Evolutionary conservation across 2,797 vertebrate species (phyloP), one percentile per base, ranked within the genome.

Genomic region (Helarctos malayanus): DNA sequence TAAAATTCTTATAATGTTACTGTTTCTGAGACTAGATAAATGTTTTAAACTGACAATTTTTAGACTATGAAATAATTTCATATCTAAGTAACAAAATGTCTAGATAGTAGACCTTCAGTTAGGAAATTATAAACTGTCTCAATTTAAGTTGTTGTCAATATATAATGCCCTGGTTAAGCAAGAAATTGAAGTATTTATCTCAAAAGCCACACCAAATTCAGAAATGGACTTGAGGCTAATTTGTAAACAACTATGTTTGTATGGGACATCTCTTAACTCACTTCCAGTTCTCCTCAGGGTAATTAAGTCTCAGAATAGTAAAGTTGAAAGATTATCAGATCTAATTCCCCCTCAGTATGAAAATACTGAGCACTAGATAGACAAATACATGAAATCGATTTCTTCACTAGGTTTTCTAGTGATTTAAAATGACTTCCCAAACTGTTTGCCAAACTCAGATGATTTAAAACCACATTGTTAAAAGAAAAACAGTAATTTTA

Each of bases 161-260:
- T 61, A 90, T 13, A 69, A 52, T 63, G 25, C 59, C 3, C 18
- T 49, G 79, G 78, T 89, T 95, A 95, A 96, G 29, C 35, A 91
- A 2, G 23, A 47, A 71, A 10, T 73, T 12, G 27, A 89, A 3
- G 21, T 95, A 56, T 35, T 49, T 78, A 95, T 68, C 59, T 81
- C 15, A 91, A 98, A 96, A 92, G 89, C 57, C 78, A 76, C 89
- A 87, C 92, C 29, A 96, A 91, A 97, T 61, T 81, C 21, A 91
- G 82, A 91, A 71, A 27, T 25, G 54, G 27, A 35, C 16, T 84
- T 95, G 23, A 80, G 47, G 41, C 27, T 57, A 78, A 79, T 27
- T 25, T 59, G 63, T 14, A 68, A 68, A 16, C 8, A 45, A 45
- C 41, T 89, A 73, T 56, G 25, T 61, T 59, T 32, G 5, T 52